These are phyloP conservation scores for Lepidothrix coronata DNA, from an alignment of 2,113 vertebrate species.

Conservation along the genomic window DNA sequence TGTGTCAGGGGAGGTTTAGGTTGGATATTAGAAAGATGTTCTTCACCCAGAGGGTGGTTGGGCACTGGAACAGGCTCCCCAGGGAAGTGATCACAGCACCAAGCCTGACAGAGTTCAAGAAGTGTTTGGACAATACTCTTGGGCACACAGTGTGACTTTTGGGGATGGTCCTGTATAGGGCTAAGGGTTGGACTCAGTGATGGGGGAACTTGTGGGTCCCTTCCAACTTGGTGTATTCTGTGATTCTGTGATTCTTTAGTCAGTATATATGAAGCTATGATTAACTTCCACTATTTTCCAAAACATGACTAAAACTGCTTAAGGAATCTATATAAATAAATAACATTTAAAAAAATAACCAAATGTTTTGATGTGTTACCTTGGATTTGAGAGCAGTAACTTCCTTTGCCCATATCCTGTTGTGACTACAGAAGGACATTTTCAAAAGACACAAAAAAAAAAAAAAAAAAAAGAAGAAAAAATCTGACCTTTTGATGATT, in stretches of 20 bases:
- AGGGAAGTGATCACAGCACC: background rate
- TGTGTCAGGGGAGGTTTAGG: background rate
- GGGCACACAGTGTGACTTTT: background rate
- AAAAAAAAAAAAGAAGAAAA: background rate
- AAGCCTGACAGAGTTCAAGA: background rate
- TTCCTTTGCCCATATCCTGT: conserved; percentile 12
- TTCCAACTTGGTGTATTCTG: background rate
- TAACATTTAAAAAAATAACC: background rate
- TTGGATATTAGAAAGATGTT: background rate
- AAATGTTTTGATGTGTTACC: conserved; percentile 12
- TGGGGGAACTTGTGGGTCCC: background rate
- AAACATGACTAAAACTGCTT: background rate
- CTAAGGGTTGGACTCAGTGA: background rate
- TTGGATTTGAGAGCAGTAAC: background rate
- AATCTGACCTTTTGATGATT: conserved; percentile 31
- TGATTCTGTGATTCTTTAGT: background rate
- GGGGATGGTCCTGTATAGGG: background rate
- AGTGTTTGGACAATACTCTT: background rate
- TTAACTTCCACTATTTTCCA: background rate
- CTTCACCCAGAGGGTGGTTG: background rate
- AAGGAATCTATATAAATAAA: background rate
- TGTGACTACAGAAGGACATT: background rate
- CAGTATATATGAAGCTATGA: background rate
- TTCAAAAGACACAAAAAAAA: background rate
- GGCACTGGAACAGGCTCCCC: background rate